Percentiles rank a stretch among this genome's conserved stretches.
Conservation (phyloP, 2,797 vertebrate species). For the Loris lydekkerianus region DNA sequence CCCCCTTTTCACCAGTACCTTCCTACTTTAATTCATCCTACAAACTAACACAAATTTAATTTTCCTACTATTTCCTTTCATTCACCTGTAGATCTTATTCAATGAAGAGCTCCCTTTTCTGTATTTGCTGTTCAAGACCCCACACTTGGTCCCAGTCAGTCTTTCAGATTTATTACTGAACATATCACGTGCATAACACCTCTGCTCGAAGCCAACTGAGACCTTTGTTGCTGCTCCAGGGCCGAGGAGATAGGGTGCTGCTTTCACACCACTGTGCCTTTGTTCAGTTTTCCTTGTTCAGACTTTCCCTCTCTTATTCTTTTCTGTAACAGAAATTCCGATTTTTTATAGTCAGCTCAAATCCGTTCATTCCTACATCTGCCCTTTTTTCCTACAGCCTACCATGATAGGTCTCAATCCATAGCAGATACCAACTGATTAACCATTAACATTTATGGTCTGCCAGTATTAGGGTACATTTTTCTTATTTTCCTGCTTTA, state of each 20-base stretch:
- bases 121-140: not conserved
- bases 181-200: not conserved
- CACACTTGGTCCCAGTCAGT: not conserved
- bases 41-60: constrained; percentile 21
- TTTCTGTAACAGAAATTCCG: not conserved
- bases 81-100: not conserved
- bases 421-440: not conserved
- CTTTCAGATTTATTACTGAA: not conserved
- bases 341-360: not conserved
- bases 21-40: not conserved
- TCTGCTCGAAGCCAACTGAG: not conserved
- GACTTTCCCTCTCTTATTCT: not conserved
- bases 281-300: not conserved
- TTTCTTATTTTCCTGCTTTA: constrained; percentile 1
- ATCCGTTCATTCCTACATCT: not conserved
- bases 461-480: not conserved
- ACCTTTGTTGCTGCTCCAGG: not conserved
- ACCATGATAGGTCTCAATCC: not conserved
- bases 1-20: not conserved
- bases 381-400: not conserved
- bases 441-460: not conserved
- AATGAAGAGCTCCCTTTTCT: not conserved
- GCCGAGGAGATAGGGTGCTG: not conserved
- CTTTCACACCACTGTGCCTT: not conserved
- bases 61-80: constrained; percentile 61